Percentiles rank a stretch among this genome's conserved stretches.
phyloP scores from a whole-genome alignment of 2,888 invertebrate genomes.

The Branchellion lobata region DNA sequence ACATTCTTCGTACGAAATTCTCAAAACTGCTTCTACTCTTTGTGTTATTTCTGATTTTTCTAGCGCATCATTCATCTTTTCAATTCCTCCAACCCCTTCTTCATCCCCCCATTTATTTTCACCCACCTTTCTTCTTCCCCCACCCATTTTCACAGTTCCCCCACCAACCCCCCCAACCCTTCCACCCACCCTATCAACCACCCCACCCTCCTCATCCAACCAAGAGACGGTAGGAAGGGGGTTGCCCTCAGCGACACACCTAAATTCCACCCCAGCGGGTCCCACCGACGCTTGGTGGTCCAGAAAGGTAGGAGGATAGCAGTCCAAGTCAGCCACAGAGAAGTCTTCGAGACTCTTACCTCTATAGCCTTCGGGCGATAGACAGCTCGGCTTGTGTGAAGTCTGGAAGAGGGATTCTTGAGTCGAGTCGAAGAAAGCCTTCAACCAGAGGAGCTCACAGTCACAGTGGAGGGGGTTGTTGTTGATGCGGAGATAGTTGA shows the following conservation, averaged over 20 bases:
- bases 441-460: constrained; percentile 60
- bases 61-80: no score
- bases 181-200: constrained; percentile 54
- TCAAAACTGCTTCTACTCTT: no score
- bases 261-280: constrained; percentile 55
- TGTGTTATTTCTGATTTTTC: no score
- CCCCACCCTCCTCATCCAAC: constrained; percentile 58
- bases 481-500: constrained; percentile 58
- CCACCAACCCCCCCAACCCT: constrained; percentile 30
- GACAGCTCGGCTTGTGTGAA: constrained; percentile 56
- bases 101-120: no score
- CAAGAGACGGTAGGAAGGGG: constrained; percentile 60
- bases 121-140: background rate
- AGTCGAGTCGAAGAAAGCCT: constrained; percentile 55
- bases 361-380: constrained; percentile 55
- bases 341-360: constrained; percentile 56
- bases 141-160: background rate
- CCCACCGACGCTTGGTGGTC: constrained; percentile 60
- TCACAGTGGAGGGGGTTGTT: constrained; percentile 61
- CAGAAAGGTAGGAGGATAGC: constrained; percentile 59
- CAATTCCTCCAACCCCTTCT: no score
- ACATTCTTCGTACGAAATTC: no score
- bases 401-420: constrained; percentile 53
- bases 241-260: constrained; percentile 59
- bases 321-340: constrained; percentile 56